A percentile compares a stretch with the other conserved stretches of the same genome.
phyloP scores from a whole-genome alignment of 2,113 vertebrate species.

The Buteo buteo region DNA sequence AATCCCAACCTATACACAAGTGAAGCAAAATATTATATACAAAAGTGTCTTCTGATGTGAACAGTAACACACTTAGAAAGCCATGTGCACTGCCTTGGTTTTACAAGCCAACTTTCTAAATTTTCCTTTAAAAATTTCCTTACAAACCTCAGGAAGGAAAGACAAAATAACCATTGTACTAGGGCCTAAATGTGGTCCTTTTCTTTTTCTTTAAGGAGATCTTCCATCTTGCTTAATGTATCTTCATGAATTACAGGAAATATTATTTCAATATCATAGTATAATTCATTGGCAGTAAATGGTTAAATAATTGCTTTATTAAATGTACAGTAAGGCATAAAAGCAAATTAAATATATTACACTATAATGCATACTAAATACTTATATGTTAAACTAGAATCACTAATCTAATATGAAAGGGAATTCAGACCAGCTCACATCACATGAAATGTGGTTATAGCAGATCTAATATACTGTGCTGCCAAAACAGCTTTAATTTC shows the following conservation, averaged over 20 bases:
- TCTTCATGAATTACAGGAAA: not conserved
- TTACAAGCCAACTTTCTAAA: not conserved
- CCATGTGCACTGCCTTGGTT: not conserved
- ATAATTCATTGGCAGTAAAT: constrained; percentile 19
- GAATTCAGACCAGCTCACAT: constrained; percentile 37
- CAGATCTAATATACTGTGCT: constrained; percentile 42
- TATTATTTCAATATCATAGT: not conserved
- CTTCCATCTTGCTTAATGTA: not conserved
- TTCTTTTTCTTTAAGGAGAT: not conserved
- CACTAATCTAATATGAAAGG: constrained; percentile 50
- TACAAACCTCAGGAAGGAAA: not conserved
- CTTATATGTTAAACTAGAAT: constrained; percentile 37
- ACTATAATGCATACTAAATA: constrained; percentile 42
- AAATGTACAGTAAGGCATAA: constrained; percentile 34
- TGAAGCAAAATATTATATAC: not conserved
- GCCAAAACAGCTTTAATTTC: constrained; percentile 58
- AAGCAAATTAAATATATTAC: constrained; percentile 42
- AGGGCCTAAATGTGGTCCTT: not conserved
- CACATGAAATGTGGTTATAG: constrained; percentile 54
- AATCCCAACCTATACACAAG: not conserved
- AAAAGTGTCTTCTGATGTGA: not conserved
- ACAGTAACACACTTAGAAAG: not conserved
- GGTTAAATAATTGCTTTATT: constrained; percentile 55
- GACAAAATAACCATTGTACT: not conserved
- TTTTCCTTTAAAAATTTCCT: not conserved